Evolutionary conservation across 1,140 invertebrate genomes (phyloP), one percentile per base, ranked within the genome.

Genomic region (Apis cerana): DNA sequence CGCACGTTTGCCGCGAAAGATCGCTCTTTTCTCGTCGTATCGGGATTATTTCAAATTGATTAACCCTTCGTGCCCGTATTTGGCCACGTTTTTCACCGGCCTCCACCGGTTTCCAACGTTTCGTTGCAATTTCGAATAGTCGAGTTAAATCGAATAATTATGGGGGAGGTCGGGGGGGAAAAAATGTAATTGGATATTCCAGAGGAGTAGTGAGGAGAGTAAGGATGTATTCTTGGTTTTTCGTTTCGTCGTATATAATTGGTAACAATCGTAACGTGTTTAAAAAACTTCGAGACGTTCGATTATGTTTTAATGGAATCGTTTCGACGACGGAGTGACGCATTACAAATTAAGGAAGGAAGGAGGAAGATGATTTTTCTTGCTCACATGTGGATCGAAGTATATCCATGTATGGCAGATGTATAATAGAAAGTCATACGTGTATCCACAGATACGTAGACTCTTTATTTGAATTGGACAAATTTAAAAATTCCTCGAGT

Each of bases 1-100:
- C 64, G 76, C 82, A 82, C 85, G 72, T 61, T 74, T 67, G 33
- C 70, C 76, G 65, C 71, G 79, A 74, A 74, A 65, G 78, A 80
- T 76, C 62, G 62, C 23, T 77, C 17, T 58, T 75, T 27, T 56
- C 58, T 50, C 68, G 10, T 15, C 50, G 56, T 43, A 71, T 70
- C 81, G 9, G 58, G 75, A 62, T 77, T 62, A 78, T 78, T 79
- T 71, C 62, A 58, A 78, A 77, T 83, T 62, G 68, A 79, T 79
- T 79, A 70, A 79, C 50, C 71, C 54, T 56, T 33, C 54, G 27
- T 33, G 33, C 7, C 64, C 71, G 54, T 76, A 67, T 82, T 76
- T 75, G 80, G 54, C 8, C 33, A 17, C 10, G n/a, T 19, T 81
- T 68, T 75, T 8, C 62, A 59, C 12, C 7, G 62, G 52, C 75